phyloP scores from a whole-genome alignment of 1,140 invertebrate species.

The Chymomyza costata region DNA sequence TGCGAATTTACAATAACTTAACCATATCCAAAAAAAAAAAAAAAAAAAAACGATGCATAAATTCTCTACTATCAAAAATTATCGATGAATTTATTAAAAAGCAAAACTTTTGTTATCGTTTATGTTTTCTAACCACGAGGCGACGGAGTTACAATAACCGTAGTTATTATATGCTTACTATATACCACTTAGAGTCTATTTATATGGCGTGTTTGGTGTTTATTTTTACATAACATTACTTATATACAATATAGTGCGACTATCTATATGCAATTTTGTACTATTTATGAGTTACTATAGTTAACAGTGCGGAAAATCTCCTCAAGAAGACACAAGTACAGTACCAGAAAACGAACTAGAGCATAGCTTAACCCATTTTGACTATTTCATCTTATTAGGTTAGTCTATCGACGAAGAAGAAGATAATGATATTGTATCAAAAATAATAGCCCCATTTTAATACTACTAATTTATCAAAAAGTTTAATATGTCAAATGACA shows the following conservation, averaged over 20 bases:
- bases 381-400: no score
- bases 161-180: no score
- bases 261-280: slow-evolving; percentile 3
- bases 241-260: slow-evolving; percentile 5
- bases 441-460: no score
- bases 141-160: neutral
- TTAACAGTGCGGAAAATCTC: slow-evolving; percentile 10
- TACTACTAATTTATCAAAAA: slow-evolving; percentile 39
- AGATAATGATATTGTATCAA: no score
- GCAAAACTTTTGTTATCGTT: slow-evolving; percentile 37
- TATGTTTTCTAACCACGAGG: slow-evolving; percentile 29
- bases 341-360: no score
- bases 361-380: no score
- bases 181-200: slow-evolving; percentile 7
- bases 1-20: slow-evolving; percentile 55
- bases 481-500: slow-evolving; percentile 56
- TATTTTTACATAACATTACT: no score
- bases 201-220: slow-evolving; percentile 6
- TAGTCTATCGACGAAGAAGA: no score
- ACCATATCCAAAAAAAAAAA: slow-evolving; percentile 28
- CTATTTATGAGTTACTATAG: slow-evolving; percentile 13
- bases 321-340: slow-evolving; percentile 5
- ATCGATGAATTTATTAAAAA: slow-evolving; percentile 38
- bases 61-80: slow-evolving; percentile 15
- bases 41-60: slow-evolving; percentile 13